Percentiles rank a stretch among this genome's conserved stretches.
These are phyloP conservation scores for Yasuhikotakia modesta DNA, from an alignment of 2,797 vertebrate genomes.

Conservation along the genomic window DNA sequence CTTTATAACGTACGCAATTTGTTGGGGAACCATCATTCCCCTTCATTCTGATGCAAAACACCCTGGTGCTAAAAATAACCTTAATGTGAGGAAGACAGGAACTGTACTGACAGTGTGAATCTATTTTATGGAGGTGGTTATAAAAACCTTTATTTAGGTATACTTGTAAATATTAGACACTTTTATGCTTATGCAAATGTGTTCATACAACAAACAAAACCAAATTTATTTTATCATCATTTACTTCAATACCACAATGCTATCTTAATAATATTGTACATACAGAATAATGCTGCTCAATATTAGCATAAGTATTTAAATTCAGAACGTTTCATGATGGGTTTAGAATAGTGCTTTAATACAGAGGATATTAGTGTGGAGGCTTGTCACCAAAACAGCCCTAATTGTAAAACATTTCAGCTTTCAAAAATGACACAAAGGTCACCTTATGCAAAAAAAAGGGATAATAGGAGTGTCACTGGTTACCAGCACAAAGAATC, in stretches of 20 bases:
- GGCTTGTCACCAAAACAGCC: background rate
- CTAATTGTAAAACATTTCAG: background rate
- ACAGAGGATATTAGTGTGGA: background rate
- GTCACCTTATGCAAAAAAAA: conserved; percentile 13
- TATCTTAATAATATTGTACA: background rate
- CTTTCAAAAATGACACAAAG: background rate
- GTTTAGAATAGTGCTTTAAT: background rate
- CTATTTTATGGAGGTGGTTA: conserved; percentile 6
- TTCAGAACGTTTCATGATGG: background rate
- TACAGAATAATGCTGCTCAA: too few species aligned
- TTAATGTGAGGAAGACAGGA: background rate
- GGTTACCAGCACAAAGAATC: conserved; percentile 4
- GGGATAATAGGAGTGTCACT: background rate
- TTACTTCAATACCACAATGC: background rate
- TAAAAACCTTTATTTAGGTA: conserved; percentile 1
- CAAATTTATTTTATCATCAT: background rate
- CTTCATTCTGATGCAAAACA: conserved; percentile 1
- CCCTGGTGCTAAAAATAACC: conserved; percentile 42
- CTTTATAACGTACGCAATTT: conserved; percentile 15
- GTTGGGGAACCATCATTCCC: background rate
- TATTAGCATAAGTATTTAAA: too few species aligned
- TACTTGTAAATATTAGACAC: conserved; percentile 5
- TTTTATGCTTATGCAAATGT: conserved; percentile 44
- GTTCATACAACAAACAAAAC: conserved; percentile 3
- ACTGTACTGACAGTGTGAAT: conserved; percentile 5